Conservation (phyloP, 2,113 vertebrate genomes). For the Axis porcinus region DNA sequence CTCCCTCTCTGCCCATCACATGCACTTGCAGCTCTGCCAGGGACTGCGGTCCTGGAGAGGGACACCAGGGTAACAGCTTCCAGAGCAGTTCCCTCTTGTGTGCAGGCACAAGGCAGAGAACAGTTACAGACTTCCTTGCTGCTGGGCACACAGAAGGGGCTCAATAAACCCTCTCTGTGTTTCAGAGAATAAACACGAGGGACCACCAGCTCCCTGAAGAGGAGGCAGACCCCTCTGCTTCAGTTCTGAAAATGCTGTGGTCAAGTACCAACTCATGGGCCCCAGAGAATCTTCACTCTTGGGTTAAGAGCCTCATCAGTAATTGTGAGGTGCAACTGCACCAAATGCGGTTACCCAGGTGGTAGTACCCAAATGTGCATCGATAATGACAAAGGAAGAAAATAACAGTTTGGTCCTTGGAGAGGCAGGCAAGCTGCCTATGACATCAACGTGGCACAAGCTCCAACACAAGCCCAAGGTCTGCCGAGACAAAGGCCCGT, state of each 20-base stretch:
- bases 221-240: neutral
- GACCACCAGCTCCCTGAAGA: neutral
- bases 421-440: neutral
- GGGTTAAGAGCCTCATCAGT: neutral
- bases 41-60: neutral
- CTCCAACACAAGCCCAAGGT: neutral
- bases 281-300: neutral
- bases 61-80: neutral
- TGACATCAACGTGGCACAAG: slow-evolving; percentile 11
- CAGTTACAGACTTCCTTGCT: neutral
- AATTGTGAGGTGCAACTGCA: slow-evolving; percentile 29
- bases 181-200: neutral
- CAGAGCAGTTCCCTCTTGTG: neutral
- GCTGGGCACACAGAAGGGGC: neutral
- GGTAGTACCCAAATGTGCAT: slow-evolving; percentile 37
- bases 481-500: slow-evolving; percentile 35
- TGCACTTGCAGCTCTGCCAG: neutral
- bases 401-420: slow-evolving; percentile 38
- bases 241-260: neutral
- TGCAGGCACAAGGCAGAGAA: neutral
- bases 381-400: slow-evolving; percentile 57
- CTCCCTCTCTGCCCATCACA: neutral
- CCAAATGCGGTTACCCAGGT: slow-evolving; percentile 47
- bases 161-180: neutral
- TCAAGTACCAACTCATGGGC: neutral